Base-by-base conservation (phyloP, 2,888 invertebrate genomes). In the Antitype chi region DNA sequence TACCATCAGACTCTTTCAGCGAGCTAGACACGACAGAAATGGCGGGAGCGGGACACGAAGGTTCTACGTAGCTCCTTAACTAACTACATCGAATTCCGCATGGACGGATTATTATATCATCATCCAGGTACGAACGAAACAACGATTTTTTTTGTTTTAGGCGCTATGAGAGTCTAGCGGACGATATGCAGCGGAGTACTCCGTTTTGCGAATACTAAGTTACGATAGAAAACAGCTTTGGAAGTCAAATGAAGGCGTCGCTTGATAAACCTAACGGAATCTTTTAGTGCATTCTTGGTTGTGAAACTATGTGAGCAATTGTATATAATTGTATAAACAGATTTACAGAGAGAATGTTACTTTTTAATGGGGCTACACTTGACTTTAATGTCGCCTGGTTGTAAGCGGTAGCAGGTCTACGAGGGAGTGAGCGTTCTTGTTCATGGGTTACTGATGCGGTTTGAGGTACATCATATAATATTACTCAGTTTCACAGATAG, bases 111-210 rank as follows among this genome's bases (percentile, higher is more conserved):
- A 90, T 93, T 92, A 81, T 83, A 87, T 78, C 89, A 90, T 90
- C 91, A 90, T 89, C 91, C 95, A 96, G 95, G 95, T 96, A 96
- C 95, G 85, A 95, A 94, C 90, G 84, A 93, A 94, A 94, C 89
- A 85, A 87, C 87, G 85, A 88, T 85, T 38, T 38, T 82, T 84
- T 82, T 85, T 74, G 70, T 78, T 81, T 71, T 66, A 62, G 60
- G 52, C 47, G 62, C 62, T 68, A 0, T 63, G 52, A 25, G 9
- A 4, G 1, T 17, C 49, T 20, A 28, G 67, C 63, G 86, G 86
- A 59, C 4, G 53, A 72, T 59, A 3, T 52, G 20, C 47, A 23
- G 32, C 23, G 60, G 60, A 59, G 25, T 28, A 28, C 17, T 59
- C 15, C 28, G 57, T 25, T 17, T 25, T 25, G 28, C 3, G 17